Evolutionary conservation across 2,888 invertebrate genomes (phyloP).

Genomic region (Eulithis prunata): DNA sequence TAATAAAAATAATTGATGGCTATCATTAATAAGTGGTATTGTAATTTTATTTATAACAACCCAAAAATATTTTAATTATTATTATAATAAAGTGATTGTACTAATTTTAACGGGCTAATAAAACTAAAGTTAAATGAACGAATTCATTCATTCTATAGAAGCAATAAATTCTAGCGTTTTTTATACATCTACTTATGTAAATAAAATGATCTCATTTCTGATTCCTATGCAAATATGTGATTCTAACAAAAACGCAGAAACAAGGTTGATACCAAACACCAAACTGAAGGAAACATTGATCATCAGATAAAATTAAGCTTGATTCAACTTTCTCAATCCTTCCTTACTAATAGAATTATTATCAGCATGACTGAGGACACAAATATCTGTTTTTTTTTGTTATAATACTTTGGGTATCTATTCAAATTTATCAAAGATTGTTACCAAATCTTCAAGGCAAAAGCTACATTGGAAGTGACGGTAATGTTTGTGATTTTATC

Average conservation of each 20-base stretch:
- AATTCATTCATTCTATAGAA: slow-evolving; percentile 35
- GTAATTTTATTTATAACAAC: slow-evolving; percentile 13
- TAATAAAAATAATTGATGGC: slow-evolving; percentile 1
- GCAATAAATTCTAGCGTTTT: slow-evolving; percentile 29
- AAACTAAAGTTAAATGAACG: slow-evolving; percentile 16
- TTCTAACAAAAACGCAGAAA: slow-evolving; percentile 43
- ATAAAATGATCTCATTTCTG: slow-evolving; percentile 43
- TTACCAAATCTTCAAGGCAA: too few species aligned
- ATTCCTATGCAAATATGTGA: slow-evolving; percentile 37
- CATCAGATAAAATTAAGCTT: too few species aligned
- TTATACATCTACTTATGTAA: slow-evolving; percentile 39
- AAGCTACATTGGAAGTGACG: too few species aligned
- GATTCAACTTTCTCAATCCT: too few species aligned
- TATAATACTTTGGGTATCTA: too few species aligned
- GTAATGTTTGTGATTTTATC: too few species aligned
- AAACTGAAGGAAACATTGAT: too few species aligned
- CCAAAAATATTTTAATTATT: slow-evolving; percentile 18
- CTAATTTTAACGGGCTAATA: slow-evolving; percentile 23
- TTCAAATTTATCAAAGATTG: too few species aligned
- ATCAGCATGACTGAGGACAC: too few species aligned
- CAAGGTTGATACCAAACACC: slow-evolving; percentile 3
- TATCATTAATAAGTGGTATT: slow-evolving; percentile 3
- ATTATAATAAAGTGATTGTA: slow-evolving; percentile 19
- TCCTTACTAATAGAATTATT: not conserved
- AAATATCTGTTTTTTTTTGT: too few species aligned